These are phyloP conservation scores for Promerops cafer DNA, from an alignment of 2,113 vertebrate species.

Conservation along the genomic window DNA sequence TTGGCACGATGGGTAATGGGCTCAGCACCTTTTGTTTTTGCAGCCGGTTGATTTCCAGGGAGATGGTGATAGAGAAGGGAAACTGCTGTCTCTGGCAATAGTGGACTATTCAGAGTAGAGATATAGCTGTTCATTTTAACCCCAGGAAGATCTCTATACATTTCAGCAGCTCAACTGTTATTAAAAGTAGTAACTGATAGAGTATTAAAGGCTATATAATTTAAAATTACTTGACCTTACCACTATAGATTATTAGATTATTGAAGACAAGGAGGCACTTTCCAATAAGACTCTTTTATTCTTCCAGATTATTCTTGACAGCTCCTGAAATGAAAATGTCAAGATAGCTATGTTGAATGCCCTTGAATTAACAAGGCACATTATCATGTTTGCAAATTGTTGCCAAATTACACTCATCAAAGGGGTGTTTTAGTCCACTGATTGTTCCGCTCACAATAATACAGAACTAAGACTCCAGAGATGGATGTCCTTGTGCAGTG, in stretches of 20 bases:
- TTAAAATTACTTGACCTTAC: neutral
- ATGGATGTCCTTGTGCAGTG: neutral
- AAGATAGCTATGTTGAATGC: neutral
- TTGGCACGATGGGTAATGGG: neutral
- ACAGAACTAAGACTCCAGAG: neutral
- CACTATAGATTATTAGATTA: neutral
- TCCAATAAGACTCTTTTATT: neutral
- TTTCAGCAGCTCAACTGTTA: neutral
- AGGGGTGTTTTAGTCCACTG: neutral
- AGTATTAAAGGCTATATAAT: neutral
- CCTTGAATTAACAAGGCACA: neutral
- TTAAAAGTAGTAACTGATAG: neutral
- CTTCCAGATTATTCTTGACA: constrained; percentile 2
- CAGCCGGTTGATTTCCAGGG: neutral
- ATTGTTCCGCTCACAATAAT: neutral
- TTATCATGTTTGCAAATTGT: neutral
- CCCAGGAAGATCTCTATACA: neutral
- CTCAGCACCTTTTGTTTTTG: neutral
- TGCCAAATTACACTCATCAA: neutral
- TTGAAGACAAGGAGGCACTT: neutral
- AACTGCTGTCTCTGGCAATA: neutral
- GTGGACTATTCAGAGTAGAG: neutral
- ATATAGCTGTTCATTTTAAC: neutral
- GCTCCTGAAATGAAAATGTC: constrained; percentile 37
- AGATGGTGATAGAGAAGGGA: neutral